Conservation (phyloP, 1,140 invertebrate species). For the Scaptodrosophila lebanonensis region DNA sequence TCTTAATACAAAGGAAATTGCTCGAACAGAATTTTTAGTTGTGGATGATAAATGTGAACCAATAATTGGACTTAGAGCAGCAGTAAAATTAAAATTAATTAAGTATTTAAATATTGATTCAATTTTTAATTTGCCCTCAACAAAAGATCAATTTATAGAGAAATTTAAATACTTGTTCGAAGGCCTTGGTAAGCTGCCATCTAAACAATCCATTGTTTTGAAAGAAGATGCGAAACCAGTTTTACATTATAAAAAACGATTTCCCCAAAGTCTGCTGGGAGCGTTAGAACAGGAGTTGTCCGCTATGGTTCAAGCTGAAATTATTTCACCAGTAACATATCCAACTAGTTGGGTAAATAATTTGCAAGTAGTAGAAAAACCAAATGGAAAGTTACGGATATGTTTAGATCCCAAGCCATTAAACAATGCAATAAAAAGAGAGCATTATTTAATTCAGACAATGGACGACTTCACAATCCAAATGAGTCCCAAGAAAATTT, state of each 20-base stretch:
- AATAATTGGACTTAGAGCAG: neutral
- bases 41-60: neutral
- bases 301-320: neutral
- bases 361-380: neutral
- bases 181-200: neutral
- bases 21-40: no score
- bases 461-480: neutral
- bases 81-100: neutral
- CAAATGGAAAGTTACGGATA: neutral
- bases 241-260: neutral
- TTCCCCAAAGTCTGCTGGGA: no score
- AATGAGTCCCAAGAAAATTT: neutral
- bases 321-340: no score
- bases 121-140: neutral
- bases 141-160: neutral
- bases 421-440: neutral
- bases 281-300: neutral
- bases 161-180: neutral
- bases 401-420: neutral
- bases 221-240: neutral
- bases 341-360: no score
- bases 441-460: neutral
- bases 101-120: neutral
- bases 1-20: no score
- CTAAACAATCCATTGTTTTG: neutral